Evolutionary conservation across 2,113 vertebrate genomes (phyloP), one percentile per base, ranked within the genome.

Genomic region (Pterocles gutturalis): DNA sequence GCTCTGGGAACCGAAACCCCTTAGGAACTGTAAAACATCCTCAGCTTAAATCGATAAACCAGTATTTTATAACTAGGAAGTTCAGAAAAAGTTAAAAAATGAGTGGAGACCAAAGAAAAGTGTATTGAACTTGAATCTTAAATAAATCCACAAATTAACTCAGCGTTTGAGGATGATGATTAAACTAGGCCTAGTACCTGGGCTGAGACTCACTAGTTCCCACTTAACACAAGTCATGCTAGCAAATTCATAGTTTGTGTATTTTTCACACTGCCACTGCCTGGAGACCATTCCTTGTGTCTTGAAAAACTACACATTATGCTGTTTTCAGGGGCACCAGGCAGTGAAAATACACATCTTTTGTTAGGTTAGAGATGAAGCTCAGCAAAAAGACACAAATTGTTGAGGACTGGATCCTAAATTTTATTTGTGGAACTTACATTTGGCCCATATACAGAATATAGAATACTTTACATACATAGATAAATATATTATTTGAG

Each of bases 261-360:
- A 58, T 10, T 57, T 43, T 46, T 66, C 7, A 4, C 5, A 1
- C 9, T 53, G 10, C 20, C 6, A 9, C 2, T 3, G 22, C 8
- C 19, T 62, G 13, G 21, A 49, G 3, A 64, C 1, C 3, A 38
- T 34, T 58, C 20, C 10, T 43, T 54, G 43, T 51, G 5, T n/a
- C 41, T 11, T 48, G 17, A 62, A 84, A 66, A 87, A 25, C 16
- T 61, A 13, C 7, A 33, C 2, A 38, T 14, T 2, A 38, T 55
- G 8, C 3, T 86, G 4, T 79, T 92, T 80, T 43, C 17, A 48
- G 17, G 8, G 9, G 3, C 33, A 71, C 5, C 2, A 33, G 41
- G 65, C 24, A 77, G 13, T 57, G n/a, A 60, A 65, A 76, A 66
- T 41, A 13, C 5, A 49, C 15, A 5, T 65, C 5, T 73, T 58